Evolutionary conservation across 2,113 vertebrate genomes (phyloP).

Genomic region (Rhinoptilus africanus): DNA sequence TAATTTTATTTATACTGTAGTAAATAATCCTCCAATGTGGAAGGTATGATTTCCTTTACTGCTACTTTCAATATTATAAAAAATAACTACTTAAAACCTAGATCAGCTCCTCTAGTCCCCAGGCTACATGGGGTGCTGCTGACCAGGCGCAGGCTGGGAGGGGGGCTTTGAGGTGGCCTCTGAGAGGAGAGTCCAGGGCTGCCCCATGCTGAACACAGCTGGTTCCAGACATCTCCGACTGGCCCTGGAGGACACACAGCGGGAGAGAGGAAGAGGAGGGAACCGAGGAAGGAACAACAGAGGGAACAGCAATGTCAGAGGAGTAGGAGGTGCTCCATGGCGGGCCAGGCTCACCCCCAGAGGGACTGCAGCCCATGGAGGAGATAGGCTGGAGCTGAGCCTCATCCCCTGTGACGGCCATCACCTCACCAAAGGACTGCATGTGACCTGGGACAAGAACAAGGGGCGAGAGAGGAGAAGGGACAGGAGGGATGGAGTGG

Average conservation of each 20-base stretch:
- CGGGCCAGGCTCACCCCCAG: rapidly evolving
- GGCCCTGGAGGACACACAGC: too few relatives aligned
- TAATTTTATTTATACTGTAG: background rate
- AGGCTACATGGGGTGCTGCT: too few relatives aligned
- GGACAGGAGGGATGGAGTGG: background rate
- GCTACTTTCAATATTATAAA: background rate
- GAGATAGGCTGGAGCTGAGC: rapidly evolving
- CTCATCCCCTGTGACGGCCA: too few relatives aligned
- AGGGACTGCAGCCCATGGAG: background rate
- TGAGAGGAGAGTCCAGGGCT: rapidly evolving
- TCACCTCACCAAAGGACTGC: background rate
- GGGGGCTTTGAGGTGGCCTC: rapidly evolving
- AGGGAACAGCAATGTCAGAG: background rate
- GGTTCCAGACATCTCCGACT: rapidly evolving
- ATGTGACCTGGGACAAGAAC: background rate
- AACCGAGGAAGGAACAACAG: rapidly evolving
- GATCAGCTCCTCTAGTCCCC: background rate
- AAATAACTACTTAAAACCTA: background rate
- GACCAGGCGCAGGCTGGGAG: rapidly evolving
- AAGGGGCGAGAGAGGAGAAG: background rate
- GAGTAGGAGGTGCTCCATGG: background rate
- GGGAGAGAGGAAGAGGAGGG: background rate
- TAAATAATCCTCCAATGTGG: background rate
- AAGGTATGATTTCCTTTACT: background rate
- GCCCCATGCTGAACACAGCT: rapidly evolving